Evolutionary conservation across 35 echinoderm and acorn worm genomes (phyloP).

Genomic region (Ptychodera flava): DNA sequence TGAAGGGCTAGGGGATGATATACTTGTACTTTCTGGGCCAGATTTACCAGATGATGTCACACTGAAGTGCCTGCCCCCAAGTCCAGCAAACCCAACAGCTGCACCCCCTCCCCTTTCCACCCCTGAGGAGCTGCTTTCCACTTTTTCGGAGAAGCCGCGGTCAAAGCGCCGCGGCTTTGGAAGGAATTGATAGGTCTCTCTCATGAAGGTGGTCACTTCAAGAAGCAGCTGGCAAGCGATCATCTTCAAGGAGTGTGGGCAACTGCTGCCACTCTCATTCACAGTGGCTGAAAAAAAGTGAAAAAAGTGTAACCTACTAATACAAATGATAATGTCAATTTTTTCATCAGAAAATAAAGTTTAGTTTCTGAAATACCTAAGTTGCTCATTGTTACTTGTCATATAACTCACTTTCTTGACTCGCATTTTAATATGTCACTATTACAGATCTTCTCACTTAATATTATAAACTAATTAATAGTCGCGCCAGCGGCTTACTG

Average conservation of each 20-base stretch:
- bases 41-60: not conserved
- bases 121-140: not conserved
- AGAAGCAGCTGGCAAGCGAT: slow-evolving; percentile 89
- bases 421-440: too few relatives aligned
- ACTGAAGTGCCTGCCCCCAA: not conserved
- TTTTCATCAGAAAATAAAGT: not conserved
- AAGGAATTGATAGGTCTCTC: slow-evolving; percentile 89
- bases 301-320: not conserved
- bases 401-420: too few relatives aligned
- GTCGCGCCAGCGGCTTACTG: too few relatives aligned
- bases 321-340: not conserved
- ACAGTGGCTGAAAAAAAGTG: slow-evolving; percentile 54
- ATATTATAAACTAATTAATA: too few relatives aligned
- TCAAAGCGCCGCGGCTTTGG: slow-evolving; percentile 75
- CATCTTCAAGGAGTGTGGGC: slow-evolving; percentile 85
- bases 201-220: slow-evolving; percentile 83
- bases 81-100: not conserved
- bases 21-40: not conserved
- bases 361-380: too few relatives aligned
- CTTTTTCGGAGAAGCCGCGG: slow-evolving; percentile 25
- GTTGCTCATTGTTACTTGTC: too few relatives aligned
- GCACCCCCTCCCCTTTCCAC: not conserved
- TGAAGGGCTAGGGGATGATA: slow-evolving; percentile 69
- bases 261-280: slow-evolving; percentile 67
- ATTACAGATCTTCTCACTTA: too few relatives aligned